phyloP scores from a whole-genome alignment of 2,888 invertebrate genomes.

The Drosophila prolongata region DNA sequence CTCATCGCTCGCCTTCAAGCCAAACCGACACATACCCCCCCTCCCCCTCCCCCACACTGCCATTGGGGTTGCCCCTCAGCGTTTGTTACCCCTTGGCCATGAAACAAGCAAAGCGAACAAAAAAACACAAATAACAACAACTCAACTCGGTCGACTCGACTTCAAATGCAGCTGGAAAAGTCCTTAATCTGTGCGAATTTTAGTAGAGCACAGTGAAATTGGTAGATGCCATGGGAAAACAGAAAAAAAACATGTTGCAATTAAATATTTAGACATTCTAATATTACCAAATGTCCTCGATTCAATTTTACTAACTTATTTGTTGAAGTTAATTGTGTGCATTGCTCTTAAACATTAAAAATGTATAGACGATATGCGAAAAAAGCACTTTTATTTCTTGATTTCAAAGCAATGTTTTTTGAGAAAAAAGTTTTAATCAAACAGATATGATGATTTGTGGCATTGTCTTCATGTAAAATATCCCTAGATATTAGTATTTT shows the following conservation, averaged over 20 bases:
- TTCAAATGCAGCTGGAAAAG: constrained; percentile 45
- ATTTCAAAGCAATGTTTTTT: too few relatives aligned
- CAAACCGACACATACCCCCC: not conserved
- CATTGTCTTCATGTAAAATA: too few relatives aligned
- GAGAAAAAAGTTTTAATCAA: too few relatives aligned
- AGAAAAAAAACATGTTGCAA: not conserved
- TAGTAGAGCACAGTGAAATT: constrained; percentile 32
- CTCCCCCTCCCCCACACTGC: constrained; percentile 17
- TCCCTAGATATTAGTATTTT: too few relatives aligned
- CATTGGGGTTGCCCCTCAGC: constrained; percentile 23
- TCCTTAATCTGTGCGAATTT: constrained; percentile 67
- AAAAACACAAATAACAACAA: constrained; percentile 30
- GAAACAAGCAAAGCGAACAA: constrained; percentile 4
- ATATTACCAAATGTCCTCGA: too few relatives aligned
- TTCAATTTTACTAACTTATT: too few relatives aligned
- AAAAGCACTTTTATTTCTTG: too few relatives aligned
- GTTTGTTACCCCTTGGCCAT: constrained; percentile 25
- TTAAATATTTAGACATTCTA: too few relatives aligned
- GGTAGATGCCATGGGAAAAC: not conserved
- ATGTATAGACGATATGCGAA: too few relatives aligned
- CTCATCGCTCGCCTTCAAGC: not conserved
- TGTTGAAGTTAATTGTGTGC: too few relatives aligned
- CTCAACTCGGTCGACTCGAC: constrained; percentile 46
- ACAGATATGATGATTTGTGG: too few relatives aligned
- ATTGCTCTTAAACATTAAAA: too few relatives aligned